Base-by-base conservation (phyloP, 2,888 invertebrate species). In the Aphidius colemani region DNA sequence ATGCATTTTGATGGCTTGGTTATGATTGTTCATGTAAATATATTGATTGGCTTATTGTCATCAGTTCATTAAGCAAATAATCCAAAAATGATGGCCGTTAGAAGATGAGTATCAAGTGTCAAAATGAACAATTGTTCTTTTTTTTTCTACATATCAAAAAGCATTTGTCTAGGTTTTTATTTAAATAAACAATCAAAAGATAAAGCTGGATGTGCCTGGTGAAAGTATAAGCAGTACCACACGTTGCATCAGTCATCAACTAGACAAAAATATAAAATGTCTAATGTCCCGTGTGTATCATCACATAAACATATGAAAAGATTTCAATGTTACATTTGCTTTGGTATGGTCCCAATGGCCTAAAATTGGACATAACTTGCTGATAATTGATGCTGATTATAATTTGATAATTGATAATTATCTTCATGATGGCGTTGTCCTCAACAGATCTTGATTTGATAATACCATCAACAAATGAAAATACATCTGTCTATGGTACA, bases 361-460 rank as follows among this genome's bases (percentile, higher is more conserved):
- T 51, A 43, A 50, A 60, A 43, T 44, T 51, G 51, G 41, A 44
- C 11, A 57, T 51, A 45, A 43, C 57, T 43, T 39, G 49, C n/a
- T 45, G 39, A 63, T 44, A 39, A 11, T 48, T 13, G 11, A 11
- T 7, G 30, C 13, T 18, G 57, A 39, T 13, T 11, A 10, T 45
- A 10, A 45, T 10, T 7, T n/a, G n/a, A 48, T 13, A n/a, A 41
- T 49, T 9, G 13, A 9, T 11, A 50, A 50, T 53, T 41, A 59
- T 53, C 39, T 48, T 59, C 68, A 77, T 75, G 76, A 82, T 82
- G 81, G 80, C 81, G 80, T 77, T 82, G 75, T 73, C 77, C 74
- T 74, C 78, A 70, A 72, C 74, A 69, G 76, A 69, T 70, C 69
- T 63, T 53, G 74, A 75, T 73, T 75, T 75, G 74, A 72, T 70